A percentile compares a stretch with the other conserved stretches of the same genome.
Conservation (phyloP, 1,140 invertebrate genomes). For the Mycetomoellerius zeteki region DNA sequence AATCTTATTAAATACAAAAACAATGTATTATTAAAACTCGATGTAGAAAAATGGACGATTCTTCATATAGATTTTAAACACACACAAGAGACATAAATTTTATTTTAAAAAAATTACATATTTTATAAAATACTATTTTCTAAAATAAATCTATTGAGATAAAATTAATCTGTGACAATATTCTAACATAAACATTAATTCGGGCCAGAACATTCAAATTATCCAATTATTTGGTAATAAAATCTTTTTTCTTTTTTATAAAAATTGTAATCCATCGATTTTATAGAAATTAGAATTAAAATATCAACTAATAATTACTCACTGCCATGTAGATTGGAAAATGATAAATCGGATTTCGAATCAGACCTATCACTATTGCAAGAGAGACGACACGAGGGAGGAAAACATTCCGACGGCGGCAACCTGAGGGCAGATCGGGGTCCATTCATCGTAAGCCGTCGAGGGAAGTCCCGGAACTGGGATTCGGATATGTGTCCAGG, state of each 20-base stretch:
- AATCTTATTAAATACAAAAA: background rate
- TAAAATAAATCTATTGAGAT: background rate
- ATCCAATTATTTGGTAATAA: background rate
- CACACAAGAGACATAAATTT: background rate
- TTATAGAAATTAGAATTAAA: conserved; percentile 9
- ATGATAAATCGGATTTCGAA: conserved; percentile 28
- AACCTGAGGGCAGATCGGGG: conserved; percentile 31
- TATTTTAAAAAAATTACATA: background rate
- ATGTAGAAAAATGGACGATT: background rate
- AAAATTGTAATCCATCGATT: conserved; percentile 1
- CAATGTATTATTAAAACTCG: background rate
- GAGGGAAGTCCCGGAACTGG: conserved; percentile 45
- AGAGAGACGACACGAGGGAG: background rate
- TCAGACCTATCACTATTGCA: conserved; percentile 12
- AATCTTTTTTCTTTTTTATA: background rate
- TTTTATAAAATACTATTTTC: background rate
- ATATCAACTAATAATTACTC: conserved; percentile 1
- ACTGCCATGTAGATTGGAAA: background rate
- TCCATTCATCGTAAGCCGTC: conserved; percentile 51
- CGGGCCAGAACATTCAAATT: background rate
- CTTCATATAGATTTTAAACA: background rate
- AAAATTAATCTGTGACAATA: background rate
- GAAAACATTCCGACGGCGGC: conserved; percentile 25
- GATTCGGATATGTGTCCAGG: conserved; percentile 55
- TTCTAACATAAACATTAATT: background rate